Percentiles rank a stretch among this genome's conserved stretches.
Conservation (phyloP, 1,140 invertebrate species). For the Spodoptera litura region DNA sequence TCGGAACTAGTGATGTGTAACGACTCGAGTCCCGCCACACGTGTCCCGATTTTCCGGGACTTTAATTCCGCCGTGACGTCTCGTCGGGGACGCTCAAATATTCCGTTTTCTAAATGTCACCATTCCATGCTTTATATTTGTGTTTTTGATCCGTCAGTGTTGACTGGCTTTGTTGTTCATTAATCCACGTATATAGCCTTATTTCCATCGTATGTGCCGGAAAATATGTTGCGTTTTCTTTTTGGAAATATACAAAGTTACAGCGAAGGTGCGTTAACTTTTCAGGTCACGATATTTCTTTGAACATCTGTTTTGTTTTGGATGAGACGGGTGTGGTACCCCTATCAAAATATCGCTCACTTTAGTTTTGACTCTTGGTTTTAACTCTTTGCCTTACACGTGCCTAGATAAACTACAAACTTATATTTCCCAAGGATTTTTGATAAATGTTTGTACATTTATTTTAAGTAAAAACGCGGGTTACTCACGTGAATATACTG, state of each 20-base stretch:
- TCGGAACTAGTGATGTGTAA: conserved; percentile 45
- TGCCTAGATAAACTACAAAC: no score
- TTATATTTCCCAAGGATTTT: neutral
- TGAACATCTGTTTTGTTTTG: neutral
- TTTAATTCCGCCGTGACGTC: conserved; percentile 35
- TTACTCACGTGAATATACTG: no score
- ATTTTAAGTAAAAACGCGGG: no score
- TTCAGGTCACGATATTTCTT: conserved; percentile 22
- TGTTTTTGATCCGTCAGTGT: conserved; percentile 37
- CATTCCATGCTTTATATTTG: conserved; percentile 33
- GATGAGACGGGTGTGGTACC: neutral
- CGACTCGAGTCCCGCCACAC: conserved; percentile 28
- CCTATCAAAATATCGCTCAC: conserved; percentile 6
- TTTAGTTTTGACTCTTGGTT: neutral
- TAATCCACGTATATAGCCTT: conserved; percentile 24
- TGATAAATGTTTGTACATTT: no score
- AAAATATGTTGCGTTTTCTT: conserved; percentile 4
- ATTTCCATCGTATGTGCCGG: conserved; percentile 2
- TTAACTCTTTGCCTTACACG: neutral
- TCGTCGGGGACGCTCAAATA: conserved; percentile 34
- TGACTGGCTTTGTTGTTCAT: conserved; percentile 22
- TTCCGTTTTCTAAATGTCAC: conserved; percentile 40
- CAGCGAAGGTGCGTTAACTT: neutral
- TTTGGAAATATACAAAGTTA: neutral
- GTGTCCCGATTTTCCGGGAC: conserved; percentile 43